phyloP scores from a whole-genome alignment of 1,140 invertebrate species.

The Idris sp. region DNA sequence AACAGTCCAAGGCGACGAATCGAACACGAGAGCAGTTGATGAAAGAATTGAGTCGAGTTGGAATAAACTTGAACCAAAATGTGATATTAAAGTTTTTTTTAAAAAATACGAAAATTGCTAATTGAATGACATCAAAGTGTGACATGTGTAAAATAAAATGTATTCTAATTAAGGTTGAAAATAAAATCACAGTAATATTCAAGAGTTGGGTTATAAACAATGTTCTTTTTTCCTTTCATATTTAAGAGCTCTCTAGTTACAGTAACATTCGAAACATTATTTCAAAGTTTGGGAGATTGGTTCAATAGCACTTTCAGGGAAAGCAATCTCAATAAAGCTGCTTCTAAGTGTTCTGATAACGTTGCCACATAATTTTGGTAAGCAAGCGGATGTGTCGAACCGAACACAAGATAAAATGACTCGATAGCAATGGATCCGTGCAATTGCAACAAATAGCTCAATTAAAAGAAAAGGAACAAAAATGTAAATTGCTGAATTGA shows the following conservation, averaged over 20 bases:
- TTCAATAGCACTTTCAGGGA: conserved; percentile 56
- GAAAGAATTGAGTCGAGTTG: conserved; percentile 5
- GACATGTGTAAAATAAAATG: conserved; percentile 7
- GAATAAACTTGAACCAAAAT: conserved; percentile 20
- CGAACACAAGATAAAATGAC: conserved; percentile 45
- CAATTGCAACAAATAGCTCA: conserved; percentile 33
- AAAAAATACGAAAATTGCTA: conserved; percentile 1
- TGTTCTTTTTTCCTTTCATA: conserved; percentile 22
- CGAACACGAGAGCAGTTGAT: conserved; percentile 10
- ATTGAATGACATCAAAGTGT: conserved; percentile 22
- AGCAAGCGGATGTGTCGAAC: conserved; percentile 56
- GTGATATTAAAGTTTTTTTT: conserved; percentile 12
- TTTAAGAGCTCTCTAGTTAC: conserved; percentile 39
- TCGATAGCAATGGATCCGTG: conserved; percentile 32
- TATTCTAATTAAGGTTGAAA: conserved; percentile 29
- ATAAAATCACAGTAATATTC: too few relatives aligned
- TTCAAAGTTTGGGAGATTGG: conserved; percentile 55
- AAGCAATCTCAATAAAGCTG: conserved; percentile 58
- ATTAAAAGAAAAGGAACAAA: conserved; percentile 26
- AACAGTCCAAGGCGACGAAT: conserved; percentile 10
- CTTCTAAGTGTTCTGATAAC: conserved; percentile 57
- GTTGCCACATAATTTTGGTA: conserved; percentile 60
- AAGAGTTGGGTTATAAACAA: conserved; percentile 40
- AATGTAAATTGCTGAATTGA: conserved; percentile 28
- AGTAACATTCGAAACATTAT: conserved; percentile 49